These are phyloP conservation scores for Caradrina kadenii DNA, from an alignment of 2,888 invertebrate species.

Conservation along the genomic window DNA sequence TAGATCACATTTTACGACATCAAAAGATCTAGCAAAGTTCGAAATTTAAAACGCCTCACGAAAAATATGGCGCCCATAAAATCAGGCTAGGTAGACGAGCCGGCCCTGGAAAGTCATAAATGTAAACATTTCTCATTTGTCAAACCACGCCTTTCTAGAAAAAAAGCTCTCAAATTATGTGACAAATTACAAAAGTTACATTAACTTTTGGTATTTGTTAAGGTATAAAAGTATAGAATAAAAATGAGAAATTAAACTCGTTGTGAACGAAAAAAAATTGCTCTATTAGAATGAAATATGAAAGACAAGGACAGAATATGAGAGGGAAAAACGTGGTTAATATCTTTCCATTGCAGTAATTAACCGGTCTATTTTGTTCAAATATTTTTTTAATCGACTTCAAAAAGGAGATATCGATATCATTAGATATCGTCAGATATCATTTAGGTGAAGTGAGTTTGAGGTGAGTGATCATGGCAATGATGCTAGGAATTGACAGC, in stretches of 20 bases:
- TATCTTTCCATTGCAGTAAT: no score
- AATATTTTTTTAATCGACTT: no score
- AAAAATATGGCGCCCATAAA: conserved; percentile 37
- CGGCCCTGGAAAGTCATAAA: conserved; percentile 47
- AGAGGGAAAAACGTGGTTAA: background rate
- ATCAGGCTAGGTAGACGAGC: background rate
- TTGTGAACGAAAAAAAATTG: background rate
- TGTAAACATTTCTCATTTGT: conserved; percentile 65
- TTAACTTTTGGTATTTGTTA: conserved; percentile 17
- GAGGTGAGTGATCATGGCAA: no score
- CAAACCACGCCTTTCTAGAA: conserved; percentile 64
- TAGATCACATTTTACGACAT: conserved; percentile 33
- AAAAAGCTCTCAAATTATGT: conserved; percentile 67
- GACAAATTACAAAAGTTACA: conserved; percentile 53
- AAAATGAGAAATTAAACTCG: background rate
- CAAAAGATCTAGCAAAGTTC: conserved; percentile 9
- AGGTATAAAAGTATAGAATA: background rate
- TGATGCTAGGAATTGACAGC: no score
- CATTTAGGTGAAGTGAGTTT: no score
- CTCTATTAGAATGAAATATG: no score
- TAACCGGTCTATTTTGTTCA: no score
- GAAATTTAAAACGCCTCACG: conserved; percentile 28
- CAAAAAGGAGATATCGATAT: no score
- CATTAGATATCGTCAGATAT: no score
- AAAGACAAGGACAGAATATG: no score